phyloP scores from a whole-genome alignment of 2,888 invertebrate species.

The Drosophila vallismaia region DNA sequence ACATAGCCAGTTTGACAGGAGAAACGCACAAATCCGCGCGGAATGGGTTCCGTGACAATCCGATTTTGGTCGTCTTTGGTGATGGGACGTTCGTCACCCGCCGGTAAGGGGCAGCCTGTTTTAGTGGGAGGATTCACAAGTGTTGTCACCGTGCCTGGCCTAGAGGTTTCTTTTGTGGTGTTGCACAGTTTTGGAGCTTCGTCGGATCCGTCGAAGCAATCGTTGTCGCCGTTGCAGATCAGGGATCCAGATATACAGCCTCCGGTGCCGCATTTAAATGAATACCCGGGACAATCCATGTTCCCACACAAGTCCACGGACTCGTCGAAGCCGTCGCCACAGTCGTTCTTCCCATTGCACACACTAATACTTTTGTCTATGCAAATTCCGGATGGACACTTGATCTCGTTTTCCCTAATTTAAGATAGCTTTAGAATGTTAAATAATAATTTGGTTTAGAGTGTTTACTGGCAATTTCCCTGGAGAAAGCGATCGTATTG shows the following conservation, averaged over 20 bases:
- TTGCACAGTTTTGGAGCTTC: conserved; percentile 66
- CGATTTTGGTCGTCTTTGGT: conserved; percentile 37
- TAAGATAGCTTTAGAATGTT: background rate
- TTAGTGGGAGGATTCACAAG: background rate
- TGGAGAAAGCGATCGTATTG: conserved; percentile 27
- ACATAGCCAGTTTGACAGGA: conserved; percentile 37
- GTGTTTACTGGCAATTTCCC: conserved; percentile 62
- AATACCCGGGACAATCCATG: conserved; percentile 59
- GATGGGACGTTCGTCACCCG: conserved; percentile 56
- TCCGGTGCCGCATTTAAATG: conserved; percentile 64
- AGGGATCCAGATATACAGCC: conserved; percentile 50
- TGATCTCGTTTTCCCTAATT: conserved; percentile 57
- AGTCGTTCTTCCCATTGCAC: conserved; percentile 65
- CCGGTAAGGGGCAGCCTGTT: conserved; percentile 53
- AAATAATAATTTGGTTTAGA: background rate
- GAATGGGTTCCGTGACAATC: conserved; percentile 48
- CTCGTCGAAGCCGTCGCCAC: conserved; percentile 66
- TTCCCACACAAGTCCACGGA: conserved; percentile 58
- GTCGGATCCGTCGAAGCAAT: conserved; percentile 63
- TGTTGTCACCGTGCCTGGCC: background rate
- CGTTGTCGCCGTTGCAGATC: conserved; percentile 47
- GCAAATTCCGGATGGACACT: conserved; percentile 67
- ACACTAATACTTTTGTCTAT: conserved; percentile 50
- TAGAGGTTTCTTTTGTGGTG: conserved; percentile 43
- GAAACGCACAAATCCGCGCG: conserved; percentile 47